These are phyloP conservation scores for Natator depressus DNA, from an alignment of 2,113 vertebrate genomes.

Conservation along the genomic window DNA sequence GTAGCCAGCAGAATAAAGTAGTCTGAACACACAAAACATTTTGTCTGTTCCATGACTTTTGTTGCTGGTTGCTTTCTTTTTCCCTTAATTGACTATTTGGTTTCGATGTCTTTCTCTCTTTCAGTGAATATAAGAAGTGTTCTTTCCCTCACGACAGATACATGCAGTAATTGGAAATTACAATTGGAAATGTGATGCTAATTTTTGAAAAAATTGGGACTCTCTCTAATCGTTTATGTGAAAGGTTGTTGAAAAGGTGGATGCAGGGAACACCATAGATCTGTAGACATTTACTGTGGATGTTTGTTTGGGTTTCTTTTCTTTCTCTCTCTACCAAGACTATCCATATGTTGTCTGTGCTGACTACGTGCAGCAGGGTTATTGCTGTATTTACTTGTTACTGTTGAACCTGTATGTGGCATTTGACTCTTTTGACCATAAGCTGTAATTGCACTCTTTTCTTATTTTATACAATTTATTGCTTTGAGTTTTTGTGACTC, in stretches of 20 bases:
- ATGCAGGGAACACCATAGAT: neutral
- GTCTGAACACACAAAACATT: neutral
- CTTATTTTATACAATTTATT: conserved; percentile 55
- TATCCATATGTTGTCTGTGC: neutral
- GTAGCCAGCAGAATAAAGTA: neutral
- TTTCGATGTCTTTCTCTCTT: neutral
- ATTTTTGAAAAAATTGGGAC: neutral
- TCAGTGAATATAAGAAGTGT: neutral
- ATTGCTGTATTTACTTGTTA: conserved; percentile 16
- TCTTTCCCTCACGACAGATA: neutral
- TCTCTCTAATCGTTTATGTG: neutral
- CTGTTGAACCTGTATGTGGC: conserved; percentile 1
- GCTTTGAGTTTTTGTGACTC: conserved; percentile 49
- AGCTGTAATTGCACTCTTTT: conserved; percentile 46
- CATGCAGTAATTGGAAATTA: neutral
- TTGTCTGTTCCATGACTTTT: neutral
- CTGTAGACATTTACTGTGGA: conserved; percentile 12
- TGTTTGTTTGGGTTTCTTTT: neutral
- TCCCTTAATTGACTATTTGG: neutral
- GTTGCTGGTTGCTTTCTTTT: neutral
- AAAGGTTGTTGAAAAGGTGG: neutral
- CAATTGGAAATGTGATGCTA: neutral
- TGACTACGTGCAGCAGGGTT: neutral
- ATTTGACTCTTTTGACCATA: conserved; percentile 43
- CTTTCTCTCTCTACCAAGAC: conserved; percentile 15